Evolutionary conservation across 2,113 vertebrate species (phyloP).

Genomic region (Anser cygnoides): DNA sequence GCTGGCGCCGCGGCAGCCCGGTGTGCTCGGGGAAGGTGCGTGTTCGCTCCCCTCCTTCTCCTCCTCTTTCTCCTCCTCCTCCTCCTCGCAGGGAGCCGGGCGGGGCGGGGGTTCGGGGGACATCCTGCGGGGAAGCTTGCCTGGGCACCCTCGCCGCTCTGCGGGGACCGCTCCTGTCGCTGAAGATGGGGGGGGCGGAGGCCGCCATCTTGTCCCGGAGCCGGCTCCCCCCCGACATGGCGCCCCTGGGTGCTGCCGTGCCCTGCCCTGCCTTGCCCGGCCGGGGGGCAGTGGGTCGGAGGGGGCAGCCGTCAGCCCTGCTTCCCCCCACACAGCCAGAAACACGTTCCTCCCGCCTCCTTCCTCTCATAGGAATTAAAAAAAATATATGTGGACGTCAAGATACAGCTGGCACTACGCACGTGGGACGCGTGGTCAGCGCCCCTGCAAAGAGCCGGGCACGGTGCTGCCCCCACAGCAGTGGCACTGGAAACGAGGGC

Average conservation of each 20-base stretch:
- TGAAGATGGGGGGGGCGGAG: too few relatives aligned
- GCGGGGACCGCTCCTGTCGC: background rate
- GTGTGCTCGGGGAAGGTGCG: background rate
- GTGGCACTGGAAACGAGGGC: rapidly evolving
- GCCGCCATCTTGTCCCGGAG: background rate
- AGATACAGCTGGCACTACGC: rapidly evolving
- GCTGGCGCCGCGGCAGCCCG: background rate
- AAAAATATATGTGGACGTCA: rapidly evolving
- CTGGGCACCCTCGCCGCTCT: background rate
- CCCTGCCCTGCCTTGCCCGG: background rate
- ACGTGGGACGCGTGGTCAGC: rapidly evolving
- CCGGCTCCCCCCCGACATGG: rapidly evolving
- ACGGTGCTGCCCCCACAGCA: rapidly evolving
- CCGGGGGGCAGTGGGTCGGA: background rate
- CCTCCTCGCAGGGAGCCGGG: background rate
- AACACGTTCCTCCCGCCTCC: too few relatives aligned
- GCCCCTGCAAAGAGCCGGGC: too few relatives aligned
- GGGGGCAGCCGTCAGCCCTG: too few relatives aligned
- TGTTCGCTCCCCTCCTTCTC: background rate
- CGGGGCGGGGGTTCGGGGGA: background rate
- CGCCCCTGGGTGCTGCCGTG: background rate
- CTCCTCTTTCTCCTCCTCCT: too few relatives aligned
- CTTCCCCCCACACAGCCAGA: background rate
- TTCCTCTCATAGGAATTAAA: background rate
- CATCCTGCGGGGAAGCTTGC: background rate